Evolutionary conservation across 2,888 invertebrate species (phyloP), one percentile per base, ranked within the genome.

Genomic region (Drosophila affinis): DNA sequence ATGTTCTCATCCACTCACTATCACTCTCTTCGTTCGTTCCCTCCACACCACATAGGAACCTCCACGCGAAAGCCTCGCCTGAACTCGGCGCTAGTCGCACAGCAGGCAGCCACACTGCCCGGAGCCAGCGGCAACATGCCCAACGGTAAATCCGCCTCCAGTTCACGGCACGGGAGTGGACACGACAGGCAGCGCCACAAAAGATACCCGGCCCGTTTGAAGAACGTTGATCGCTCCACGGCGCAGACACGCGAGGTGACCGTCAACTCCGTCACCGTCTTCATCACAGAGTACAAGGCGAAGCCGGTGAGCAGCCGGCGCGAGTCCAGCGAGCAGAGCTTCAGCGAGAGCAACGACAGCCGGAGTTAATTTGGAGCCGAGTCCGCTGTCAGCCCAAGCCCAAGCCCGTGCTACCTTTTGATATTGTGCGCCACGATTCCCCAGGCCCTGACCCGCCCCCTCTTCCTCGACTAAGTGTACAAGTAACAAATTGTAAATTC

Each of bases 51-150:
- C 39, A 3, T 39, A 96, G 99, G 96, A 89, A 96, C 96, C 78
- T 96, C 96, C 62, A 96, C 96, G 79, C 95, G 96, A 89, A 99
- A 99, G 93, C 99, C 99, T 77, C 95, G 98, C 86, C 95, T 98
- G 91, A 99, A 99, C 93, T 98, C 98, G n/a, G 98, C 98, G 90
- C 93, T 98, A 90, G 98, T 97, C 88, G 98, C 98, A 58, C 98
- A 98, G 90, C 98, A 98, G 93, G 97, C 97, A 72, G 97, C 95
- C 77, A 95, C 95, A 82, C 95, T 95, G 91, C 93, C 94, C 29
- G 92, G 92, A 71, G 94, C 91, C 58, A 92, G 92, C 47, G 94
- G 94, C 77, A 87, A 93, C 61, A 91, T 91, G 46, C 94, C 94
- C 3, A 92, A 92, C 77, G 92, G 92, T 32, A 91, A 91, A 69